phyloP scores from a whole-genome alignment of 2,113 vertebrate species.

The Dinomys branickii region DNA sequence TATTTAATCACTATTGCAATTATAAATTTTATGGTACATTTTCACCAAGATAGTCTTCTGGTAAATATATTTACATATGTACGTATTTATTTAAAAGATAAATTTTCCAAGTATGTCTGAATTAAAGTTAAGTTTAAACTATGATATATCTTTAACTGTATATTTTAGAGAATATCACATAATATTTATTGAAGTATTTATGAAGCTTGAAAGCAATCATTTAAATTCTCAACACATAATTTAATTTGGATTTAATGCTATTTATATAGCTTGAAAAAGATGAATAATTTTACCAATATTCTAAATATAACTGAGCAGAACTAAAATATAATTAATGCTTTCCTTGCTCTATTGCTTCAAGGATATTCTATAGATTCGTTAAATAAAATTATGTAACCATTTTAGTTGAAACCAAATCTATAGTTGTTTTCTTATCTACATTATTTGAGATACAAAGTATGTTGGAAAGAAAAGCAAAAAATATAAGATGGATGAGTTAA shows the following conservation, averaged over 20 bases:
- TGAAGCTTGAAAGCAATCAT: not conserved
- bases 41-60: not conserved
- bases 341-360: not conserved
- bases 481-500: not conserved
- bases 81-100: not conserved
- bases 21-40: not conserved
- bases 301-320: not conserved
- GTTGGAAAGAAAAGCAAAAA: not conserved
- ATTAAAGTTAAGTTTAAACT: not conserved
- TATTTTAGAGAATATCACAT: not conserved
- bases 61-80: not conserved
- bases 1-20: not conserved
- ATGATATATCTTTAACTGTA: not conserved
- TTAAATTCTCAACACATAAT: constrained; percentile 1
- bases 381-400: not conserved
- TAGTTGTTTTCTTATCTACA: not conserved
- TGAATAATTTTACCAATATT: not conserved
- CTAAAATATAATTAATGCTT: not conserved
- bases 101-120: not conserved
- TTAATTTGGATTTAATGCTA: not conserved
- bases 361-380: not conserved
- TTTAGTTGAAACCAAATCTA: not conserved
- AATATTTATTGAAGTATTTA: not conserved
- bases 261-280: not conserved
- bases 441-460: not conserved